phyloP scores from a whole-genome alignment of 2,113 vertebrate genomes.

The Ceyx melanurus region DNA sequence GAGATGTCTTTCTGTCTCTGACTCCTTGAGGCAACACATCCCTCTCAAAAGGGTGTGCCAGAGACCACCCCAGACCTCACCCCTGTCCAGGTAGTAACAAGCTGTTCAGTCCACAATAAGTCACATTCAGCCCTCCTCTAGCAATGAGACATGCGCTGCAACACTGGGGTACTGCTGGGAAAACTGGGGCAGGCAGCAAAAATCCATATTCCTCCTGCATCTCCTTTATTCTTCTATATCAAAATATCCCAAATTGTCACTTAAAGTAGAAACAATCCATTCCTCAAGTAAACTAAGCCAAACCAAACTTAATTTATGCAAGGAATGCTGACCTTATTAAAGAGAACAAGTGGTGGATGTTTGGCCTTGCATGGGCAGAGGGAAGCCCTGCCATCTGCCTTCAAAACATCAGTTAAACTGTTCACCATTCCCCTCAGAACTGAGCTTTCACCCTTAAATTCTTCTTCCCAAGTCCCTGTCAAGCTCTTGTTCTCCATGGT shows the following conservation, averaged over 20 bases:
- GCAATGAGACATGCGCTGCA: neutral
- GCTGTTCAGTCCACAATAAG: neutral
- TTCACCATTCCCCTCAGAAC: neutral
- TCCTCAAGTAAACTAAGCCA: neutral
- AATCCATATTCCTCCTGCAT: neutral
- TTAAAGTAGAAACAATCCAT: neutral
- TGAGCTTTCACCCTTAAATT: neutral
- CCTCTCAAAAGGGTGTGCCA: neutral
- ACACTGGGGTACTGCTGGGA: neutral
- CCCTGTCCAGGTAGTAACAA: neutral
- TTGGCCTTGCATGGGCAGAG: neutral
- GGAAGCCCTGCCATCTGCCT: neutral
- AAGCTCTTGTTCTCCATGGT: neutral
- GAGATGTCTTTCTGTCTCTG: neutral
- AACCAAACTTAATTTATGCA: neutral
- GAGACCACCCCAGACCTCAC: neutral
- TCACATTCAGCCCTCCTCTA: neutral
- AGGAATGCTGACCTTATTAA: neutral
- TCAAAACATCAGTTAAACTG: neutral
- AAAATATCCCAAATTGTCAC: neutral
- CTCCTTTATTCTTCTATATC: neutral
- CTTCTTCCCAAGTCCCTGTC: neutral
- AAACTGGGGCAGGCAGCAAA: neutral
- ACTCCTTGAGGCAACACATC: neutral
- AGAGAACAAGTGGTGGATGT: neutral